Base-by-base conservation (phyloP, 2,113 vertebrate species). In the Erpornis zantholeuca region DNA sequence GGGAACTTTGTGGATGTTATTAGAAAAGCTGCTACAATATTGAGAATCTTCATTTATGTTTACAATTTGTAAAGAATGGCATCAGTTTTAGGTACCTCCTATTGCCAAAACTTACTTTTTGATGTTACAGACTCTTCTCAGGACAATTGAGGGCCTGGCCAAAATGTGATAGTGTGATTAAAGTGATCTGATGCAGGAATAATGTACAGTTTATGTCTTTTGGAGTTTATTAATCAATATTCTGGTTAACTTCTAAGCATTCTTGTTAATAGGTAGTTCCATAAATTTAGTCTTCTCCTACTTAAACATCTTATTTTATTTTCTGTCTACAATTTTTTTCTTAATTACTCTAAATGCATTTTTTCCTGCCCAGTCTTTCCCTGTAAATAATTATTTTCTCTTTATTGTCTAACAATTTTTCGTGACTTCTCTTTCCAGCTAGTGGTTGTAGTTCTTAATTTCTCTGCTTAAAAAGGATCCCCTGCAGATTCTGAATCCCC, bases 111-210 rank as follows among this genome's bases (percentile, higher is more conserved):
- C 22, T 71, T 79, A 33, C 5, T 66, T 84, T 77, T 78, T 23
- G n/a, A 86, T 66, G 11, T 38, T 47, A 15, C 7, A 80, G 22
- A 60, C 3, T 80, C 8, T 4, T 47, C 27, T 42, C 19, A 72
- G 31, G 15, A 56, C 9, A 60, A 33, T 0, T 59, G 5, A 6
- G 3, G 6, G 4, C 5, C 15, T 70, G 17, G 8, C 0, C 17
- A 92, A 81, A 52, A 52, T 44, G 8, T 63, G 24, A 7, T 23
- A 35, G 31, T n/a, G 50, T 21, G 19, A 64, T 2, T 80, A 60
- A 71, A 28, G 36, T 59, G 0, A 31, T 40, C 9, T 66, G 52
- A 75, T 42, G 19, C 12, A 71, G 19, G 6, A 63, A 22, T 27
- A 38, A 63, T 9, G 1, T 23, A 28, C 6, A 5, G 2, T 70